Conservation (phyloP, 2,113 vertebrate species). For the Brachypodius melanocephalos region DNA sequence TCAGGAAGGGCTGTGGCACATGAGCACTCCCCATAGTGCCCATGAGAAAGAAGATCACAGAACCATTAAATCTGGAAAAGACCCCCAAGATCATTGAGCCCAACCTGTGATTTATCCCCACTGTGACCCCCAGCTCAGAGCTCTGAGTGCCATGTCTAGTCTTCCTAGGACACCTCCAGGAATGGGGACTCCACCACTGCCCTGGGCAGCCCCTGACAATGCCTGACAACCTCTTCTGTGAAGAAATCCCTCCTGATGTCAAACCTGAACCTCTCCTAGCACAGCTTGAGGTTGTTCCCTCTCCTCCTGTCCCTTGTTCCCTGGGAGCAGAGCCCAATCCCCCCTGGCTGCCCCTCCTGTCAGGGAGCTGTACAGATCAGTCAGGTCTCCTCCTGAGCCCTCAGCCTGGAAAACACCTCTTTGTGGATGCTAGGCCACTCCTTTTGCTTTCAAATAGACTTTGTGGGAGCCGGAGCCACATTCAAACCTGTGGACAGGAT, state of each 20-base stretch:
- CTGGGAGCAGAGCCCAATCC: rapidly evolving
- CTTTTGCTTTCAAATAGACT: not conserved
- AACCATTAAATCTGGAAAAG: not conserved
- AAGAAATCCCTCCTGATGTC: not conserved
- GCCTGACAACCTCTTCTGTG: not conserved
- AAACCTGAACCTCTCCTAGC: not conserved
- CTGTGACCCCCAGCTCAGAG: not conserved
- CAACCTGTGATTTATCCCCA: not conserved
- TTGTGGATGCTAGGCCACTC: not conserved
- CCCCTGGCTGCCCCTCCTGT: not conserved
- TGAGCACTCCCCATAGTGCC: not conserved
- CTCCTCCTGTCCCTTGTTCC: not conserved
- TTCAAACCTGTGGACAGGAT: not conserved
- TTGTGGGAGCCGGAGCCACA: not conserved
- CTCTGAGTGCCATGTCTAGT: not conserved
- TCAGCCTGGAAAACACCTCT: not conserved
- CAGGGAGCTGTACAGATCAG: not conserved
- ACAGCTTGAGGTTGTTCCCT: not conserved
- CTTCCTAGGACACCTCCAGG: not conserved
- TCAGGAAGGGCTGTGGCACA: not conserved
- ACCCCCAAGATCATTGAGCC: not conserved
- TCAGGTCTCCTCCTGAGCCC: not conserved
- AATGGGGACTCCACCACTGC: not conserved
- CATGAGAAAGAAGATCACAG: not conserved
- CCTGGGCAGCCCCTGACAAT: not conserved